Conservation (phyloP, 2,797 vertebrate genomes). For the Dendrocincla fuliginosa region DNA sequence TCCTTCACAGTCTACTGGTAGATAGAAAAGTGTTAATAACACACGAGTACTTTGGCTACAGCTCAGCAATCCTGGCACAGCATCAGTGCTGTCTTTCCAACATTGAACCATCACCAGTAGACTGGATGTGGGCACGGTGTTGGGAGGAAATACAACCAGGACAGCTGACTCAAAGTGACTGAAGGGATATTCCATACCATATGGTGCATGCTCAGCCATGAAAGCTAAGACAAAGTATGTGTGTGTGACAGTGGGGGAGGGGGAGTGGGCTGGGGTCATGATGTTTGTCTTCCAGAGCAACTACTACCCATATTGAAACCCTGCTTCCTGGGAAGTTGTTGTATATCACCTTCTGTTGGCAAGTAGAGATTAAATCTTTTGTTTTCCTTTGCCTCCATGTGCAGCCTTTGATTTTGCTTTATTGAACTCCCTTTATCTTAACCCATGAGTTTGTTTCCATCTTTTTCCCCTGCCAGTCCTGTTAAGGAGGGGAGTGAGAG, state of each 20-base stretch:
- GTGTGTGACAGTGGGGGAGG: not conserved
- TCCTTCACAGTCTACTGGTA: accelerated
- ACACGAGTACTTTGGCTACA: not conserved
- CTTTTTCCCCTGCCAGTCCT: not conserved
- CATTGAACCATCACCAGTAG: accelerated
- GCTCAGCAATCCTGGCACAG: not conserved
- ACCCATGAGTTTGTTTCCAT: not conserved
- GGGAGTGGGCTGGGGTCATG: not conserved
- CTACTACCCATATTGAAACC: accelerated
- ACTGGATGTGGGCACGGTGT: no score
- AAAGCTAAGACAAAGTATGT: not conserved
- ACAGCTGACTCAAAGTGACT: not conserved
- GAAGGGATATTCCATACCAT: not conserved
- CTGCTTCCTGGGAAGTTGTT: not conserved
- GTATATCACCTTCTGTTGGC: not conserved
- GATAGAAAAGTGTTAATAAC: not conserved
- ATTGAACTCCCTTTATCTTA: not conserved
- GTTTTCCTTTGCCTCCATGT: not conserved
- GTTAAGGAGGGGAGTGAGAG: not conserved
- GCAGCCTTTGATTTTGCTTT: not conserved
- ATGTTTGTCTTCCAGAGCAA: not conserved
- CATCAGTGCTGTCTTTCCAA: no score
- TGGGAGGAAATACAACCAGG: not conserved
- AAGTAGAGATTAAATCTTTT: not conserved
- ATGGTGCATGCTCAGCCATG: not conserved